phyloP scores from a whole-genome alignment of 92 coral and sea anemone genomes.

The Heliopora coerulea region DNA sequence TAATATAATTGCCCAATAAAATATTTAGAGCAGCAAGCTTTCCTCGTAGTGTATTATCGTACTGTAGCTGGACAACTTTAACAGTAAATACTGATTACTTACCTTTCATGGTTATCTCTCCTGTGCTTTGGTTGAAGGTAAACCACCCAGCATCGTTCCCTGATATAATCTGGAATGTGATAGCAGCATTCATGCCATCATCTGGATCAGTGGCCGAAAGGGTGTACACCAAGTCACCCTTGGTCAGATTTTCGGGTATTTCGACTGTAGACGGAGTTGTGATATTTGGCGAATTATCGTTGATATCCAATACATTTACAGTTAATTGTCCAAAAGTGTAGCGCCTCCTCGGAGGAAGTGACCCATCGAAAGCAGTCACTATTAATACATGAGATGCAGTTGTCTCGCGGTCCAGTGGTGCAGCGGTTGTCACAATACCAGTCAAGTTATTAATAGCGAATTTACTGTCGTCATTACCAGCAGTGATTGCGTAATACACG shows the following conservation, averaged over 20 bases:
- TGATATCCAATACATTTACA: conserved; percentile 61
- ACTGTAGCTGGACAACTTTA: too few relatives aligned
- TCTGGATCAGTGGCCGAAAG: conserved; percentile 69
- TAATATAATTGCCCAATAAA: too few relatives aligned
- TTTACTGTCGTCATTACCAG: conserved; percentile 65
- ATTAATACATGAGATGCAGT: conserved; percentile 57
- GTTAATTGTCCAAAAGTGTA: conserved; percentile 60
- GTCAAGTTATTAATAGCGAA: conserved; percentile 63
- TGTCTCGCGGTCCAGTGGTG: conserved; percentile 76
- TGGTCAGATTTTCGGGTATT: conserved; percentile 57
- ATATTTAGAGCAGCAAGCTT: too few relatives aligned
- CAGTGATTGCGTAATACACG: conserved; percentile 49
- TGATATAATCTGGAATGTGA: conserved; percentile 57
- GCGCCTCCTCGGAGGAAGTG: conserved; percentile 70
- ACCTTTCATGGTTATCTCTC: conserved; percentile 37
- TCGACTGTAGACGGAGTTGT: conserved; percentile 36
- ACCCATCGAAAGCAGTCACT: conserved; percentile 78
- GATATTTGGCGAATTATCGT: conserved; percentile 74
- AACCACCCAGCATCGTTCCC: conserved; percentile 68
- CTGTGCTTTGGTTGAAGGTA: conserved; percentile 54
- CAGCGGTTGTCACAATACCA: conserved; percentile 57
- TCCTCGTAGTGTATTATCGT: too few relatives aligned
- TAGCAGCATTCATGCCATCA: conserved; percentile 62
- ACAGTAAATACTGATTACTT: conserved; percentile 38
- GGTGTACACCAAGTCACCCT: conserved; percentile 57